Conservation (phyloP, 2,888 invertebrate genomes). For the Melieria crassipennis region DNA sequence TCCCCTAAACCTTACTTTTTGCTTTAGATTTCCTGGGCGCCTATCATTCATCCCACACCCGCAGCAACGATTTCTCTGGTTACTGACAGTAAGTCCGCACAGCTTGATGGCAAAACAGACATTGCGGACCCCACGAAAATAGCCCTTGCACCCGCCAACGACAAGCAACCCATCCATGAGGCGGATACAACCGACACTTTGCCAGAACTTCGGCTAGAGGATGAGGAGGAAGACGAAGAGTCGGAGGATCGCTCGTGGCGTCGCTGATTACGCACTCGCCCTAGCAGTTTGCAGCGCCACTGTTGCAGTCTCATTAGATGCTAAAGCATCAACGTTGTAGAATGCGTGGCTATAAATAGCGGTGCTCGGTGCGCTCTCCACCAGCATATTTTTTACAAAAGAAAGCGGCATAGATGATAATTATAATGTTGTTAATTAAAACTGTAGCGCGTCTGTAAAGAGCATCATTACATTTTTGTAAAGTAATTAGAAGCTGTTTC, state of each 20-base stretch:
- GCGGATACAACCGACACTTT: slow-evolving; percentile 58
- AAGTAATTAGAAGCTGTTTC: neutral
- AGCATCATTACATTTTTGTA: neutral
- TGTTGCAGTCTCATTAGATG: too few species aligned
- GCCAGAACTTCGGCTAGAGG: slow-evolving; percentile 78
- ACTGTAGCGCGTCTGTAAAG: neutral
- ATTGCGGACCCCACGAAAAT: slow-evolving; percentile 26
- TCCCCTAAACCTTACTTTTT: neutral
- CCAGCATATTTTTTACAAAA: too few species aligned
- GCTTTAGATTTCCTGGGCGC: slow-evolving; percentile 58
- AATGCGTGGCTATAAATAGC: too few species aligned
- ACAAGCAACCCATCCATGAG: slow-evolving; percentile 52
- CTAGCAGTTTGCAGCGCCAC: too few species aligned
- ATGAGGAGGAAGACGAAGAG: slow-evolving; percentile 87
- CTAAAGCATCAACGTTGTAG: too few species aligned
- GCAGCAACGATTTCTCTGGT: slow-evolving; percentile 41
- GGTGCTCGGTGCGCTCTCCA: too few species aligned
- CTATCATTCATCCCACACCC: slow-evolving; percentile 48
- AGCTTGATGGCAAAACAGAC: slow-evolving; percentile 3
- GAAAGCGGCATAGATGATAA: neutral
- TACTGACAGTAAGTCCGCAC: slow-evolving; percentile 28
- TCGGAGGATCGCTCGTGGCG: slow-evolving; percentile 90
- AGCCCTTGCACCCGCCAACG: slow-evolving; percentile 28
- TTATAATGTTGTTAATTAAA: slow-evolving; percentile 1
- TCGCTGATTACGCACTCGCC: slow-evolving; percentile 72